These are phyloP conservation scores for Palythoa grandiflora DNA, from an alignment of 92 coral and sea anemone genomes.

Conservation along the genomic window DNA sequence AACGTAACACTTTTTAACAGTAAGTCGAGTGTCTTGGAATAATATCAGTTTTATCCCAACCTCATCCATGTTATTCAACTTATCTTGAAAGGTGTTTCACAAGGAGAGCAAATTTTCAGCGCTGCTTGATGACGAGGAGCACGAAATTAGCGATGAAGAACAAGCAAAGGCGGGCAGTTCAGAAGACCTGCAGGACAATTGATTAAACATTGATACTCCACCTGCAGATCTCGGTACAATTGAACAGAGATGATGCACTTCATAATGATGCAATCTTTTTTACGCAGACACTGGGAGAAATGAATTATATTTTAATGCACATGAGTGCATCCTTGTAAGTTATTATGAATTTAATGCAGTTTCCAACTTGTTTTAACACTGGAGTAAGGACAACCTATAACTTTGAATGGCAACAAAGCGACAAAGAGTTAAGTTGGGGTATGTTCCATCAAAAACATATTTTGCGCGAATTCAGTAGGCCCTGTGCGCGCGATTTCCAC, in stretches of 20 bases:
- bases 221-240: not conserved
- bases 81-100: conserved; percentile 80
- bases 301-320: conserved; percentile 42
- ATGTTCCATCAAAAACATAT: not conserved
- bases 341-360: conserved; percentile 18
- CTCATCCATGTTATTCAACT: not conserved
- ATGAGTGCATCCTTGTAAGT: conserved; percentile 32
- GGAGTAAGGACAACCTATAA: not conserved
- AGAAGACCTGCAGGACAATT: not conserved
- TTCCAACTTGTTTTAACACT: not conserved
- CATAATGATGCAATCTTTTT: conserved; percentile 9
- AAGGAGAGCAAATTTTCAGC: conserved; percentile 89
- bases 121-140: conserved; percentile 77
- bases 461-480: not conserved
- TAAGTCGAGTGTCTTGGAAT: too few relatives aligned
- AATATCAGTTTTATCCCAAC: too few relatives aligned
- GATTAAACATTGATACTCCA: not conserved
- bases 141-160: conserved; percentile 58
- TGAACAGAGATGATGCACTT: not conserved
- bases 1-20: too few relatives aligned
- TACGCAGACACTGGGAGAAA: conserved; percentile 4
- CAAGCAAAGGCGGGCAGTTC: not conserved
- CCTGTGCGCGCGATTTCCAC: too few relatives aligned
- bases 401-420: not conserved
- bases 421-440: not conserved